These are phyloP conservation scores for Orycteropus afer DNA, from an alignment of 2,113 vertebrate genomes.

Conservation along the genomic window DNA sequence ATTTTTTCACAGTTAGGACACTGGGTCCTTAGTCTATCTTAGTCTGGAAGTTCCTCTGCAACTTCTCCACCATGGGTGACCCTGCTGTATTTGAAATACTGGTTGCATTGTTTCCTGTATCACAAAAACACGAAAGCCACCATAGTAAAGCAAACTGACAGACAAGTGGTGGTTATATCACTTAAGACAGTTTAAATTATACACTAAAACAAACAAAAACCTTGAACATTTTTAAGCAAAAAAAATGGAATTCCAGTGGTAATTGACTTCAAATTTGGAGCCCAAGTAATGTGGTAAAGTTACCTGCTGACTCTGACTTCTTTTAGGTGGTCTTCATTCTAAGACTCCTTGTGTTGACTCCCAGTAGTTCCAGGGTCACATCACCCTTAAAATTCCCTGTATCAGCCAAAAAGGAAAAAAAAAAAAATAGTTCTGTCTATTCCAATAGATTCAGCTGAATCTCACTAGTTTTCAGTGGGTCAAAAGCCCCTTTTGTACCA, in stretches of 20 bases:
- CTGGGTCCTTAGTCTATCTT: too few species aligned
- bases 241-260: background rate
- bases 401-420: background rate
- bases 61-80: too few species aligned
- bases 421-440: too few species aligned
- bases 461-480: background rate
- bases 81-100: too few species aligned
- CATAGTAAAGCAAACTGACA: too few species aligned
- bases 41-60: too few species aligned
- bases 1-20: too few species aligned
- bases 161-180: too few species aligned
- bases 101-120: too few species aligned
- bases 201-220: background rate
- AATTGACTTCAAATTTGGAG: background rate
- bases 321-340: background rate
- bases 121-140: too few species aligned
- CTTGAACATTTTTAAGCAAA: background rate
- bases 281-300: background rate
- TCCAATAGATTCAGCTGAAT: background rate
- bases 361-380: background rate
- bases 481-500: background rate
- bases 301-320: background rate
- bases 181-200: background rate
- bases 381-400: background rate
- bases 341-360: background rate